These are phyloP conservation scores for Junco hyemalis DNA, from an alignment of 2,113 vertebrate species.

Conservation along the genomic window DNA sequence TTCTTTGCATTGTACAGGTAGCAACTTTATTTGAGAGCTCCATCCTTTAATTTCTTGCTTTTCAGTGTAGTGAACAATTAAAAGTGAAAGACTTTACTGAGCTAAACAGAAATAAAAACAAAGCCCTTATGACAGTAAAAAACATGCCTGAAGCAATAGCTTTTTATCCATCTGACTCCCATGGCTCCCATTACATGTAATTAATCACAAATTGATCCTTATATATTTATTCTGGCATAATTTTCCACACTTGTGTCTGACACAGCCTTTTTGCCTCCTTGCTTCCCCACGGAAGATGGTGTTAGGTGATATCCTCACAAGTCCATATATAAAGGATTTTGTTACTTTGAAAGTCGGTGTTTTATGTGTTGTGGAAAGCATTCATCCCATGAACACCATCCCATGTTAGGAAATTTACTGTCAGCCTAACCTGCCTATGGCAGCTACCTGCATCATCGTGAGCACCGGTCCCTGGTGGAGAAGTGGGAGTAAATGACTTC, in stretches of 20 bases:
- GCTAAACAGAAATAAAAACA: background rate
- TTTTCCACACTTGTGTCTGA: background rate
- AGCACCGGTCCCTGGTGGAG: background rate
- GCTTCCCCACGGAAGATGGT: background rate
- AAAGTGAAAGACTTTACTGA: background rate
- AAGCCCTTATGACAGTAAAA: background rate
- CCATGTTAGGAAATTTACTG: background rate
- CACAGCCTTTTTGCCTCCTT: background rate
- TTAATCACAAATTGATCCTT: background rate
- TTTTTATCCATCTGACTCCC: background rate
- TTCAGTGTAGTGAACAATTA: background rate
- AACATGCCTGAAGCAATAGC: background rate
- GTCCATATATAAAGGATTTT: background rate
- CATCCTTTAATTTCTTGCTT: background rate
- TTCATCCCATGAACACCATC: background rate
- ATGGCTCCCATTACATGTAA: background rate
- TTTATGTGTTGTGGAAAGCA: background rate
- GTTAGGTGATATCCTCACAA: background rate
- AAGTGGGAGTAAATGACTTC: slow-evolving; percentile 36
- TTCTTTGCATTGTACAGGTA: background rate
- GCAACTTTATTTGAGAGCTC: background rate
- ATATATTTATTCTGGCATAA: background rate
- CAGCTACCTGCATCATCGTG: background rate
- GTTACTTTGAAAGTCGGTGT: background rate
- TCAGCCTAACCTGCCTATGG: background rate